A percentile compares a stretch with the other conserved stretches of the same genome.
Evolutionary conservation across 2,888 invertebrate genomes (phyloP).

Genomic region (Erannis defoliaria): DNA sequence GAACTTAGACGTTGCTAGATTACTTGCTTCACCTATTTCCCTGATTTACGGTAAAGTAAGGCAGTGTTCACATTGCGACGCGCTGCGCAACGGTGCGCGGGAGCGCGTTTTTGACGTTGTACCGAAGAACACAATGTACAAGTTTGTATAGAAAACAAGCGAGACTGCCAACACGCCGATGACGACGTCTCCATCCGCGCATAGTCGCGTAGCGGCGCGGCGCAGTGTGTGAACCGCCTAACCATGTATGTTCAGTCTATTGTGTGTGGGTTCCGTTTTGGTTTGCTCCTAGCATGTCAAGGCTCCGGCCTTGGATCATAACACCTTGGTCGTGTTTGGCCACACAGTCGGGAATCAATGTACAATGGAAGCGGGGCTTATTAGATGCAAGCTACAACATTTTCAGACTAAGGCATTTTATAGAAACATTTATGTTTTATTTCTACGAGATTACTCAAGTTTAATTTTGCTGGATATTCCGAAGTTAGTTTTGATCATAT

Average conservation of each 20-base stretch:
- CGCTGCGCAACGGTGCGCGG: no score
- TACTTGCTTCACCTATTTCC: conserved; percentile 2
- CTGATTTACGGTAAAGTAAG: neutral
- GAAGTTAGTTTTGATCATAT: no score
- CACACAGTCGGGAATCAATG: conserved; percentile 62
- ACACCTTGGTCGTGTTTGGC: conserved; percentile 63
- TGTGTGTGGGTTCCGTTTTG: conserved; percentile 63
- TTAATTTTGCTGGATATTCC: no score
- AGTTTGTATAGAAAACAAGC: no score
- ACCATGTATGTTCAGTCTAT: conserved; percentile 42
- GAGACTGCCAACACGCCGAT: no score
- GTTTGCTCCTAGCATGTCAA: conserved; percentile 61
- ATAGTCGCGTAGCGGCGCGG: no score
- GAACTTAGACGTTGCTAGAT: neutral
- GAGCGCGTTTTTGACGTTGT: no score
- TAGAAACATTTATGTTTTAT: no score
- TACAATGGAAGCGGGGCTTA: conserved; percentile 43
- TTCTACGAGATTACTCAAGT: no score
- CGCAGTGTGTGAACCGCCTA: neutral
- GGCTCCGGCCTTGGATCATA: conserved; percentile 60
- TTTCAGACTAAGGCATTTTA: neutral
- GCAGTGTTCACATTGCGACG: no score
- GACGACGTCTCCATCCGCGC: no score
- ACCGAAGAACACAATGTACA: no score
- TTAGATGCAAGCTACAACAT: neutral